Percentiles rank a stretch among this genome's conserved stretches.
These are phyloP conservation scores for Perognathus longimembris DNA, from an alignment of 2,113 vertebrate species.

Conservation along the genomic window DNA sequence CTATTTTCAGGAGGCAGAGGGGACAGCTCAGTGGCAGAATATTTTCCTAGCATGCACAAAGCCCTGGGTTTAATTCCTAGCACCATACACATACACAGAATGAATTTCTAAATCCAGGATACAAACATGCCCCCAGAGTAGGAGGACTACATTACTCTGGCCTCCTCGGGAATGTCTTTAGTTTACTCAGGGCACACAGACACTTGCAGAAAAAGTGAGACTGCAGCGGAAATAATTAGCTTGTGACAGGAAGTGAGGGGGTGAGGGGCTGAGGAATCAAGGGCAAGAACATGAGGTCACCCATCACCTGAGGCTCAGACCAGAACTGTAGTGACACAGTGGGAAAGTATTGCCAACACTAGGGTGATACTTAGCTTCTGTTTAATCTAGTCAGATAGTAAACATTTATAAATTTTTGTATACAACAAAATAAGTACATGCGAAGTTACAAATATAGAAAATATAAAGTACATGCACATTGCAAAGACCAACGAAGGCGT, in stretches of 20 bases:
- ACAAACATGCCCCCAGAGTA: background rate
- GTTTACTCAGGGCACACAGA: background rate
- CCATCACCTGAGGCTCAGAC: too few species aligned
- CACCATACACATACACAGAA: background rate
- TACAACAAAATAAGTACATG: constrained; percentile 79
- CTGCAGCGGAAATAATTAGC: background rate
- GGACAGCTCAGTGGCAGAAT: background rate
- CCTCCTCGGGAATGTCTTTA: too few species aligned
- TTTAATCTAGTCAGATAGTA: constrained; percentile 84
- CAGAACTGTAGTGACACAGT: background rate
- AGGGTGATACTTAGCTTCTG: background rate
- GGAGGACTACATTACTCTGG: background rate
- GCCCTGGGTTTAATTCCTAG: background rate
- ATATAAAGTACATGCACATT: constrained; percentile 77
- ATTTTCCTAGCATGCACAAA: background rate
- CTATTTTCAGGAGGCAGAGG: background rate
- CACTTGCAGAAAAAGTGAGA: background rate
- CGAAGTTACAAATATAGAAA: constrained; percentile 82
- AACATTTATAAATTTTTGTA: constrained; percentile 82
- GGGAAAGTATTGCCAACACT: too few species aligned
- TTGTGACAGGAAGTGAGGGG: background rate
- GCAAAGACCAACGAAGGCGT: constrained; percentile 73
- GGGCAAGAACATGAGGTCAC: background rate
- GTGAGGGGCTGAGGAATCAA: too few species aligned
- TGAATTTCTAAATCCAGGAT: background rate